Conservation (phyloP, 2,113 vertebrate species). For the Phocoena phocoena region DNA sequence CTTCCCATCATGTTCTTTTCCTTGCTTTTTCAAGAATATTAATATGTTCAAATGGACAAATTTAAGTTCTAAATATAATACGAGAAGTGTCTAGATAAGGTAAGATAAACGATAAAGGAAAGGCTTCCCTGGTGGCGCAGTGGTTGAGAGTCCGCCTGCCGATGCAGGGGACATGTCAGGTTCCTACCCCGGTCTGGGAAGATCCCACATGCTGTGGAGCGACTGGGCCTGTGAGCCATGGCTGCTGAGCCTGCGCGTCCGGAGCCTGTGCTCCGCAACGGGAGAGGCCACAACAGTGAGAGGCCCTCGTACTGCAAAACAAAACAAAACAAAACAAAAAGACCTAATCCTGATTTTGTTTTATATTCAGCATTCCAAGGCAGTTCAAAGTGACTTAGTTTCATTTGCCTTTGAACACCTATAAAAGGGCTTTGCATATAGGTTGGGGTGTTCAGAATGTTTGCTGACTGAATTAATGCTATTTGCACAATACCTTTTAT, state of each 20-base stretch:
- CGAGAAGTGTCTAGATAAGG: not conserved
- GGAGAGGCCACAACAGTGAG: no score
- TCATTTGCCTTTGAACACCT: not conserved
- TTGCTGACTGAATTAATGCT: not conserved
- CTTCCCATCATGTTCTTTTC: not conserved
- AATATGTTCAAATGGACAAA: not conserved
- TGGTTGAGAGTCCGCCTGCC: no score
- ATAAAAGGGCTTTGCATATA: not conserved
- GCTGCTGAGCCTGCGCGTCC: no score
- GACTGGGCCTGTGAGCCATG: no score
- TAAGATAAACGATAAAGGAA: not conserved
- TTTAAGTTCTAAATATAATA: not conserved
- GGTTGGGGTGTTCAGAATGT: not conserved
- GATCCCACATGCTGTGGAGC: no score
- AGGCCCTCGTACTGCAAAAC: no score
- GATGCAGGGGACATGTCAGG: no score
- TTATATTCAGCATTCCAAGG: not conserved
- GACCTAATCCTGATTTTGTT: not conserved
- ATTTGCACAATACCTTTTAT: not conserved
- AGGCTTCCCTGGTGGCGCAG: no score
- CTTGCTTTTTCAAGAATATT: not conserved
- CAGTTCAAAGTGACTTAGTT: not conserved
- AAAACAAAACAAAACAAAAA: no score
- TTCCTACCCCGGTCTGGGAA: no score
- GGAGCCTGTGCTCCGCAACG: no score